A percentile compares a stretch with the other conserved stretches of the same genome.
Conservation (phyloP, 2,113 vertebrate genomes). For the Oreochromis aureus region DNA sequence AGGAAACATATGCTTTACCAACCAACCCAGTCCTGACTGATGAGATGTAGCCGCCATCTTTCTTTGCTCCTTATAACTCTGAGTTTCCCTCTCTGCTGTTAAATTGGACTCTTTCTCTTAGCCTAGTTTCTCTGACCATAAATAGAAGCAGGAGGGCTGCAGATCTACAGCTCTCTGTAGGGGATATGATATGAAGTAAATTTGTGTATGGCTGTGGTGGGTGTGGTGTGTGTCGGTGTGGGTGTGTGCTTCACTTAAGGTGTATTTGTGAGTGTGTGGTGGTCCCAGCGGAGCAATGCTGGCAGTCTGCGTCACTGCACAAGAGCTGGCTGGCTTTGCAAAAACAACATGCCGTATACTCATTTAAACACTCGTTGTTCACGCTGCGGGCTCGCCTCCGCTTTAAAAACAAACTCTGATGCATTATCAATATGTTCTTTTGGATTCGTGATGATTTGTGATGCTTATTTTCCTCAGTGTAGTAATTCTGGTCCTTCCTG, state of each 20-base stretch:
- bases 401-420: not conserved
- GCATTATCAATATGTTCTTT: not conserved
- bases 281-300: slow-evolving; percentile 8
- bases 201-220: not conserved
- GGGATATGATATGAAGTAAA: slow-evolving; percentile 47
- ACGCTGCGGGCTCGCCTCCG: fast-evolving
- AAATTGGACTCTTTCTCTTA: slow-evolving; percentile 51
- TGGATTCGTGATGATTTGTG: not conserved
- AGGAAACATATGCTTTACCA: slow-evolving; percentile 42
- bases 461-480: not conserved
- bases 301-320: not conserved
- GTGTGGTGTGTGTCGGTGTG: not conserved
- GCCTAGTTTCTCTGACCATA: slow-evolving; percentile 70
- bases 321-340: slow-evolving; percentile 3
- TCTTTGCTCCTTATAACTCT: not conserved
- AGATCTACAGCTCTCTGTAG: slow-evolving; percentile 47
- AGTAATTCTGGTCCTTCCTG: not conserved
- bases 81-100: not conserved
- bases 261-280: slow-evolving; percentile 11
- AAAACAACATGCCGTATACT: not conserved
- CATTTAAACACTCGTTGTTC: not conserved
- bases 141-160: slow-evolving; percentile 63
- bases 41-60: slow-evolving; percentile 22
- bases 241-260: not conserved
- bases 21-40: slow-evolving; percentile 32